Evolutionary conservation across 2,888 invertebrate genomes (phyloP).

Genomic region (Drosophila greeni): DNA sequence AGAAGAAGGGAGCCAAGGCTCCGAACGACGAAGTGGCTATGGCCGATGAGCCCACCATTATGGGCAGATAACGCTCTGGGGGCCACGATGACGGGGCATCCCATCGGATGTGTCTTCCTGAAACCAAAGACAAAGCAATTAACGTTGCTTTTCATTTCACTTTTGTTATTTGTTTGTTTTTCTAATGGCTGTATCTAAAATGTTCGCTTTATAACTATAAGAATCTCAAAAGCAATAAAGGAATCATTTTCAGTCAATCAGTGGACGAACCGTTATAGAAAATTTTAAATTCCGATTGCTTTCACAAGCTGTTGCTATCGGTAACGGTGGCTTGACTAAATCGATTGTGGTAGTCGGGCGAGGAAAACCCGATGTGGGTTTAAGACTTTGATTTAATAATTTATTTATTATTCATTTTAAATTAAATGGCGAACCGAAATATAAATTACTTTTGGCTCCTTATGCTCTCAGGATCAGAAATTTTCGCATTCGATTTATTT

Average conservation of each 20-base stretch:
- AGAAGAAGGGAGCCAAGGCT: slow-evolving; percentile 90
- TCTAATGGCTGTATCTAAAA: slow-evolving; percentile 49
- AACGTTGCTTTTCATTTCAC: slow-evolving; percentile 45
- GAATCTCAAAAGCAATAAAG: slow-evolving; percentile 51
- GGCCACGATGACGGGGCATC: slow-evolving; percentile 1
- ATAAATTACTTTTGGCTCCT: neutral
- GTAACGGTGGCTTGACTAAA: neutral
- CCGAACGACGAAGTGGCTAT: slow-evolving; percentile 89
- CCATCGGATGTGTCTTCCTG: slow-evolving; percentile 1
- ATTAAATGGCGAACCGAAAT: neutral
- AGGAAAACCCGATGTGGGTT: too few species aligned
- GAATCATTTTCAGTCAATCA: slow-evolving; percentile 32
- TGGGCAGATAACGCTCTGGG: slow-evolving; percentile 81
- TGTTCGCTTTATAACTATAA: slow-evolving; percentile 41
- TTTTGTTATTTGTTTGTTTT: slow-evolving; percentile 69
- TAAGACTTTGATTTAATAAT: neutral
- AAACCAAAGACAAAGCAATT: slow-evolving; percentile 62
- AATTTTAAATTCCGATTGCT: slow-evolving; percentile 4
- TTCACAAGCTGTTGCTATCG: neutral
- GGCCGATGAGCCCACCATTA: slow-evolving; percentile 91
- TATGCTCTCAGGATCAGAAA: neutral
- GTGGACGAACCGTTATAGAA: neutral
- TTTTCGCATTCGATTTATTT: neutral
- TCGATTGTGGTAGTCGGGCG: neutral
- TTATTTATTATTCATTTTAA: neutral